Conservation (phyloP, 1,140 invertebrate genomes). For the Ips nitidus region DNA sequence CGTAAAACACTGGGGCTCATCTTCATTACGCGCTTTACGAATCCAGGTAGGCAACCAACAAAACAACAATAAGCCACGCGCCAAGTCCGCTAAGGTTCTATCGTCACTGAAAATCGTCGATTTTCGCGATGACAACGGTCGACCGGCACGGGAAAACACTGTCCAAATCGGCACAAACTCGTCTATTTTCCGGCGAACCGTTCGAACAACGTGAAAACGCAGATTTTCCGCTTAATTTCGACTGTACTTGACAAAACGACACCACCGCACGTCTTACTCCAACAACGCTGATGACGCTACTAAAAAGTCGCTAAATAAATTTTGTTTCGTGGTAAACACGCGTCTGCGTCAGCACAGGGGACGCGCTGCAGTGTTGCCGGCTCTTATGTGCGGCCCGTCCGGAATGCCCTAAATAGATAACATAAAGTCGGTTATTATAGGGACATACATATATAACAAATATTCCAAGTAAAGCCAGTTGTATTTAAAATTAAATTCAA, state of each 20-base stretch:
- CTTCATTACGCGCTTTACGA: slow-evolving; percentile 23
- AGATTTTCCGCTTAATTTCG: slow-evolving; percentile 25
- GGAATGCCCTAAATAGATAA: too few relatives aligned
- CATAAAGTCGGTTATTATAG: too few relatives aligned
- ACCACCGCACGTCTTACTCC: slow-evolving; percentile 1
- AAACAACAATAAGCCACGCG: slow-evolving; percentile 34
- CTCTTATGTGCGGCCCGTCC: too few relatives aligned
- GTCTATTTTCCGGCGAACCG: slow-evolving; percentile 16
- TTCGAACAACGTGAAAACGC: slow-evolving; percentile 16
- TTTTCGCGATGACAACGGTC: slow-evolving; percentile 26
- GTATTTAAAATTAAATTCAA: too few relatives aligned
- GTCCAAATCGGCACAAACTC: slow-evolving; percentile 7
- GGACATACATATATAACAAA: neutral
- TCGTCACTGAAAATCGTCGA: slow-evolving; percentile 24
- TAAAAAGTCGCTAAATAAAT: slow-evolving; percentile 2
- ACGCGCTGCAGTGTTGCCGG: too few relatives aligned
- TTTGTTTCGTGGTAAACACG: slow-evolving; percentile 1
- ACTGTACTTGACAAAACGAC: slow-evolving; percentile 7
- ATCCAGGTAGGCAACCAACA: slow-evolving; percentile 43
- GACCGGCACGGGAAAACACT: slow-evolving; percentile 11
- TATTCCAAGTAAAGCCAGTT: too few relatives aligned
- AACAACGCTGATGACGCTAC: slow-evolving; percentile 27
- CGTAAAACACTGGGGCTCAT: slow-evolving; percentile 42
- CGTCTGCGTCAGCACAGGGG: slow-evolving; percentile 6
- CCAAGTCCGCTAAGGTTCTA: slow-evolving; percentile 21